Evolutionary conservation across 2,113 vertebrate genomes (phyloP).

Genomic region (Arizona elegans): DNA sequence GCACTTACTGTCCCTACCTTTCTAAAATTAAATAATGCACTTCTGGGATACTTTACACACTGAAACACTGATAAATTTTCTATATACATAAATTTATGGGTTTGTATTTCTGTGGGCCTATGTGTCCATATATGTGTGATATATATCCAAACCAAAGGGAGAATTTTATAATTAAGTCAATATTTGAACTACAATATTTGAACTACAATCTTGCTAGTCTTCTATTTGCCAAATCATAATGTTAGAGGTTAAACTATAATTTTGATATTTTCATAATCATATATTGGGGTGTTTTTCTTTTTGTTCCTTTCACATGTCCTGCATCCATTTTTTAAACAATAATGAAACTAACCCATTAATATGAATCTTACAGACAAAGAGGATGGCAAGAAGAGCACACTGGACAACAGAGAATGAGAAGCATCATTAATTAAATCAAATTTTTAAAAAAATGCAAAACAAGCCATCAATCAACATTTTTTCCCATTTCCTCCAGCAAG

Average conservation of each 20-base stretch:
- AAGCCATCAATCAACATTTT: neutral
- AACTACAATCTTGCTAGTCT: neutral
- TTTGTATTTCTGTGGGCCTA: neutral
- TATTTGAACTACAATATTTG: neutral
- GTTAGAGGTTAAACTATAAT: neutral
- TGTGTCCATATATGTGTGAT: neutral
- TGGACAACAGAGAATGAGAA: neutral
- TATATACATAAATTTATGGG: neutral
- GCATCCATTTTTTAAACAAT: neutral
- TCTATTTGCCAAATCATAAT: neutral
- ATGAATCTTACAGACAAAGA: neutral
- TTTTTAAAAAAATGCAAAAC: neutral
- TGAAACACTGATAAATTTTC: neutral
- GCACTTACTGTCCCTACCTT: neutral
- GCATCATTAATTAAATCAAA: no score
- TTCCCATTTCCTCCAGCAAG: neutral
- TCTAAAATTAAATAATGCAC: neutral
- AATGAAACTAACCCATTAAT: neutral
- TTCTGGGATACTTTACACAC: neutral
- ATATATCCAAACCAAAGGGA: neutral
- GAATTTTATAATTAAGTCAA: neutral
- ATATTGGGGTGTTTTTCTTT: neutral
- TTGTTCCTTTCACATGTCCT: neutral
- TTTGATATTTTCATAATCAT: neutral
- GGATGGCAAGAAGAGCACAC: neutral